Percentiles rank a stretch among this genome's conserved stretches.
These are phyloP conservation scores for Tyrannus savana DNA, from an alignment of 2,113 vertebrate species.

Conservation along the genomic window DNA sequence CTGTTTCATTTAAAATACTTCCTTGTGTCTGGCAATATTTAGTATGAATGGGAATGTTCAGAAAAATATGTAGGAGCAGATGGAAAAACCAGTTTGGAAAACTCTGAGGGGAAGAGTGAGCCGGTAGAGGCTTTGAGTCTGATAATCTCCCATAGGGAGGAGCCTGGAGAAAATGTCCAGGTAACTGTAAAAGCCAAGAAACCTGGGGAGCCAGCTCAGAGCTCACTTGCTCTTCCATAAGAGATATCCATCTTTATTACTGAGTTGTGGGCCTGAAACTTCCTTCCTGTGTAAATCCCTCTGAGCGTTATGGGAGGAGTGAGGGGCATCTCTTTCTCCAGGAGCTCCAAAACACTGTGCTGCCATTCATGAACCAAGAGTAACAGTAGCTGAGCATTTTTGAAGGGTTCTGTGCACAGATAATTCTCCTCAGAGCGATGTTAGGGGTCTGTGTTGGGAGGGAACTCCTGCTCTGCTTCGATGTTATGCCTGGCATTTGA, in stretches of 20 bases:
- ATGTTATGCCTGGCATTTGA: slow-evolving; percentile 30
- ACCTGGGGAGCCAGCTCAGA: neutral
- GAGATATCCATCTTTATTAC: neutral
- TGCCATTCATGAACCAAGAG: neutral
- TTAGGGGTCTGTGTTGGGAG: neutral
- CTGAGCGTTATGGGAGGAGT: neutral
- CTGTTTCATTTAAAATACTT: neutral
- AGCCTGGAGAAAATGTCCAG: neutral
- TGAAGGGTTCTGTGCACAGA: neutral
- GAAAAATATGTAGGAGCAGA: neutral
- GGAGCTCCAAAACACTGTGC: neutral
- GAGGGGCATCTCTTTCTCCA: neutral
- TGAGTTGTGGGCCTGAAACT: neutral
- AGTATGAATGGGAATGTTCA: neutral
- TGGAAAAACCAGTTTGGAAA: neutral
- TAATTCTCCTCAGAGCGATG: neutral
- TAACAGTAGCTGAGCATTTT: neutral
- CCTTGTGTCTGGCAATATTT: neutral
- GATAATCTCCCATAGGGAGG: neutral
- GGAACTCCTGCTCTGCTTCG: neutral
- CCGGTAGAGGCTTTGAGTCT: neutral
- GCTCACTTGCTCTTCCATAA: neutral
- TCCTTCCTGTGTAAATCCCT: neutral
- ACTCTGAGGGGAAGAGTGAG: neutral
- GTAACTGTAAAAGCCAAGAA: neutral